Evolutionary conservation across 2,113 vertebrate genomes (phyloP), one percentile per base, ranked within the genome.

Genomic region (Phocoena phocoena): DNA sequence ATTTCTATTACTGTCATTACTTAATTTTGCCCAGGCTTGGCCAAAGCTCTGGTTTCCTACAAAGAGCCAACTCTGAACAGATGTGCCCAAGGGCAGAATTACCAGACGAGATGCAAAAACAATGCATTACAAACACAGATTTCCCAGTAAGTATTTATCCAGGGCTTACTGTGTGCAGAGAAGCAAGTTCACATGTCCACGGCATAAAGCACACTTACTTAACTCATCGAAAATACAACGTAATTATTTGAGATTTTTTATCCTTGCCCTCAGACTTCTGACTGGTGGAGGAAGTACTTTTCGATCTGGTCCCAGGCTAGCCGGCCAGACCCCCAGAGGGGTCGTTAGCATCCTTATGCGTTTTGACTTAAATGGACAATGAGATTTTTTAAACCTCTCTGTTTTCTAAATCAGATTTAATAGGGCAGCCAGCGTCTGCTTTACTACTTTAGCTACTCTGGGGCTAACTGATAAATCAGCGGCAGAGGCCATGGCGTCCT

Each of bases 381-480:
- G 10, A 10, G 31, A 53, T 88, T 90, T 47, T 93, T 91, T 18
- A 86, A 96, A 95, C 50, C 65, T 58, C 97, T 98, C 98, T 98
- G 98, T 88, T 98, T 98, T 98, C 96, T 96, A 70, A 95, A 96
- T 98, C 97, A 98, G 68, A 81, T 76, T 93, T 90, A 88, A 84
- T 70, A 5, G 92, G 92, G 62, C 65, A 74, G 67, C 87, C 0
- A 1, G 73, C 92, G 73, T 98, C 98, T 98, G 98, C 17, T 96
- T 98, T 98, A 96, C 33, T 90, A 91, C 97, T 97, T 98, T 68
- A 95, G 97, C 94, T 8, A 0, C 95, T 81, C 80, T 1, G 70
- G 85, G 70, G 25, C 1, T 74, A n/a, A 38, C 76, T 86, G 97
- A 95, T 98, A 98, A 98, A 98, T 98, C 96, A 98, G 62, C 80